Evolutionary conservation across 2,888 invertebrate genomes (phyloP), one percentile per base, ranked within the genome.

Genomic region (Meganola albula): DNA sequence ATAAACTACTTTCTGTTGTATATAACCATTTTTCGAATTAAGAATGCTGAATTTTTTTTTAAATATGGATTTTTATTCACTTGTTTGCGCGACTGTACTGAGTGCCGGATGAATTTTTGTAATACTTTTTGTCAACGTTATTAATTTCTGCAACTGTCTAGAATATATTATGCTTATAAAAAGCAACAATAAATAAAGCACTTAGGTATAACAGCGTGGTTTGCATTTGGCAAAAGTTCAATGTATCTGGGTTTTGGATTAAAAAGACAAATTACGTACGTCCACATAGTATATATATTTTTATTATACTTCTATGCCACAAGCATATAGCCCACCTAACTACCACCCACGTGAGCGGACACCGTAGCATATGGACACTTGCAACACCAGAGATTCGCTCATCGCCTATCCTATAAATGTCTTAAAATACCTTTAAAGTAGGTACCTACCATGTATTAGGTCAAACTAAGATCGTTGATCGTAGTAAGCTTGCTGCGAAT

Each of bases 191-290:
- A 54, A 51, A 54, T 54, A 44, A 45, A 54, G 40, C 40, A 48
- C 45, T 47, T 45, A n/a, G n/a, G 44, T 39, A 38, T 51, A 46
- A 54, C 39, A 43, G 30, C 38, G 43, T 37, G 51, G 55, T 65
- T 60, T 64, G 51, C 53, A 58, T 63, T 66, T 66, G 63, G 64
- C 67, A 63, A 50, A 48, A 48, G 61, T 63, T 66, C 63, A 64
- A 60, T 68, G 58, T 55, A 58, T 60, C 64, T 62, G 53, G 60
- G 59, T 58, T 64, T 65, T 62, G 53, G 60, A 60, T 58, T 64
- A 60, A 67, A 66, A 55, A 64, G 62, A 63, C 61, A 49, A 53
- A 60, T 58, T 53, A 53, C 45, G 11, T 42, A 24, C 28, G 28
- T 24, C 37, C 34, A 20, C 10, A 6, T 25, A 22, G n/a, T n/a